Evolutionary conservation across 2,888 invertebrate species (phyloP).

Genomic region (Caenorhabditis sulstoni): DNA sequence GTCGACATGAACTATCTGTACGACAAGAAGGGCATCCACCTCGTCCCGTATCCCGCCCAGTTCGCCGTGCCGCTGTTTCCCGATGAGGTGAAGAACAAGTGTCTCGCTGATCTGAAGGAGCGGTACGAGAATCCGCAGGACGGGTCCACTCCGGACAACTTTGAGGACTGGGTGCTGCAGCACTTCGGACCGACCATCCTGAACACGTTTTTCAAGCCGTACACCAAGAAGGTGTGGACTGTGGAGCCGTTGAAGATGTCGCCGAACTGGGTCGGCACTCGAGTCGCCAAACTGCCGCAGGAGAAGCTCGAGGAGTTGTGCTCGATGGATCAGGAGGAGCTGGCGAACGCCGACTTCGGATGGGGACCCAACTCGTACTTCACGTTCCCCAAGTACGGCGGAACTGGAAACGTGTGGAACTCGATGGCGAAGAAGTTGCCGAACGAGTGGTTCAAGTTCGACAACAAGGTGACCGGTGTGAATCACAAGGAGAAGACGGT

Average conservation of each 20-base stretch:
- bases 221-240: constrained; percentile 80
- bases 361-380: constrained; percentile 80
- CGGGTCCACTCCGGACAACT: constrained; percentile 69
- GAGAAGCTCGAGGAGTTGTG: constrained; percentile 79
- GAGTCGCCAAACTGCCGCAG: constrained; percentile 79
- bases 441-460: constrained; percentile 76
- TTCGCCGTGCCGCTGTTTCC: constrained; percentile 80
- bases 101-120: constrained; percentile 76
- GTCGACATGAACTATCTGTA: constrained; percentile 80
- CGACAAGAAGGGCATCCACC: constrained; percentile 74
- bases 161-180: constrained; percentile 79
- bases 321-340: constrained; percentile 75
- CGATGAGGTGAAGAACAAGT: constrained; percentile 73
- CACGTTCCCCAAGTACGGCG: constrained; percentile 80
- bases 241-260: constrained; percentile 79
- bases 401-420: constrained; percentile 80
- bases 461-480: constrained; percentile 71
- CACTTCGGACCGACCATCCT: constrained; percentile 80
- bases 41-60: constrained; percentile 80
- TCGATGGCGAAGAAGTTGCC: constrained; percentile 78
- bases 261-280: constrained; percentile 78
- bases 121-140: constrained; percentile 75
- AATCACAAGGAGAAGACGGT: constrained; percentile 69
- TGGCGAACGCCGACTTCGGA: constrained; percentile 79
- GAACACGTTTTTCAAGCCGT: constrained; percentile 79